Evolutionary conservation across 2,113 vertebrate genomes (phyloP).

Genomic region (Clarias gariepinus): DNA sequence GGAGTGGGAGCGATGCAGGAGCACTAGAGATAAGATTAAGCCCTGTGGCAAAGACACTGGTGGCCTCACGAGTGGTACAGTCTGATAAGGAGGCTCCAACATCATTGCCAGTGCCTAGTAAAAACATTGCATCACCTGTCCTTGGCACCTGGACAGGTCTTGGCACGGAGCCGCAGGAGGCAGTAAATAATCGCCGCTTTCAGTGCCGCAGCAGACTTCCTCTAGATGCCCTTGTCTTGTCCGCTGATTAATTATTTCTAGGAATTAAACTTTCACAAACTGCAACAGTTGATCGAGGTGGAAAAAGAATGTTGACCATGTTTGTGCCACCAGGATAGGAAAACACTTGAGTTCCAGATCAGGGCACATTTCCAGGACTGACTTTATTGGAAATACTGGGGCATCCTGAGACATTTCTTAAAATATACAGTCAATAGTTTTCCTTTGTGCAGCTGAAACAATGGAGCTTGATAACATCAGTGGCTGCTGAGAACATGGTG

Average conservation of each 20-base stretch:
- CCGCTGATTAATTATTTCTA: background rate
- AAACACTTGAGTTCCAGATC: background rate
- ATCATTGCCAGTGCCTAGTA: background rate
- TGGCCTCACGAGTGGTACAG: background rate
- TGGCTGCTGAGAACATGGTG: background rate
- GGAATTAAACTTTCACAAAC: background rate
- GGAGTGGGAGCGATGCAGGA: background rate
- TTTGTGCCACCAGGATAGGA: background rate
- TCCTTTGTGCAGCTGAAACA: background rate
- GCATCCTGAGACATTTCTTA: background rate
- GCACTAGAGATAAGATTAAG: background rate
- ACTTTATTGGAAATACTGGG: background rate
- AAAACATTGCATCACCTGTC: background rate
- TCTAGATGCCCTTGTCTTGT: background rate
- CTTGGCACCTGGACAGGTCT: background rate
- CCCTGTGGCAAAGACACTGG: too few species aligned
- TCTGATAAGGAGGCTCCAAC: background rate
- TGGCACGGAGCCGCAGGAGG: background rate
- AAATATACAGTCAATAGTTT: background rate
- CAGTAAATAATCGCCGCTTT: background rate
- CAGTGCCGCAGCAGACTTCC: background rate
- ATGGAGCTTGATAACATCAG: constrained; percentile 6
- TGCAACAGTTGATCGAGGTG: too few species aligned
- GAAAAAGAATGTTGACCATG: background rate
- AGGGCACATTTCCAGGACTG: background rate